Evolutionary conservation across 92 coral and sea anemone species (phyloP), one percentile per base, ranked within the genome.

Genomic region (Phenganax stokvisi): DNA sequence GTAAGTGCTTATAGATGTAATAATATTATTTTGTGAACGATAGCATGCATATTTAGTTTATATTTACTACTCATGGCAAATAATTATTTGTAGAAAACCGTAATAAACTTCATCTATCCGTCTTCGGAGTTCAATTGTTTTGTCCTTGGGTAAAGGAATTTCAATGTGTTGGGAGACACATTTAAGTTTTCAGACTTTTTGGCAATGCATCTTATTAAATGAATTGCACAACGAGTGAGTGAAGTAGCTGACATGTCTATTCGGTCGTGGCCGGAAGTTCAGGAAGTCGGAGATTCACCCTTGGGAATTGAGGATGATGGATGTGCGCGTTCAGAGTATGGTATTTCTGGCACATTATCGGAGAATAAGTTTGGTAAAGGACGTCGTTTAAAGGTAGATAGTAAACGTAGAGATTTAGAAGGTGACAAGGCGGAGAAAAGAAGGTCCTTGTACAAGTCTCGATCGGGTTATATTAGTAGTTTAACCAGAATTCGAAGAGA

Each of bases 401-500:
- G 17, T 58, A 58, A 12, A 58, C 63, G 63, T 12, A 58, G 63
- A n/a, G 63, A 58, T 7, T 58, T 58, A 12, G 63, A 58, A 2
- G 17, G 17, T 12, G 63, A 58, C 63, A 58, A 58, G 17, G 63
- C 63, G 63, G 2, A 58, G 17, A 58, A 58, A 58, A 1, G 63
- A 7, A 58, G 8, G 17, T 1, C 63, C 7, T n/a, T 58, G 63
- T 58, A 58, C 7, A 58, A 12, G 63, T 58, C 63, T n/a, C 63
- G 2, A 58, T 12, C 63, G 2, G 63, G 63, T 2, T 58, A 58
- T 58, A 12, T 58, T 1, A 58, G 63, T 58, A 58, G 3, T 58
- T 58, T 58, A 58, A 58, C 63, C 15, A 58, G 63, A 7, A 58
- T 58, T 58, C 63, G 63, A 58, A 58, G 63, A 58, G 63, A 58